Evolutionary conservation across 1,140 invertebrate genomes (phyloP), one percentile per base, ranked within the genome.

Genomic region (Subanguina moxae): DNA sequence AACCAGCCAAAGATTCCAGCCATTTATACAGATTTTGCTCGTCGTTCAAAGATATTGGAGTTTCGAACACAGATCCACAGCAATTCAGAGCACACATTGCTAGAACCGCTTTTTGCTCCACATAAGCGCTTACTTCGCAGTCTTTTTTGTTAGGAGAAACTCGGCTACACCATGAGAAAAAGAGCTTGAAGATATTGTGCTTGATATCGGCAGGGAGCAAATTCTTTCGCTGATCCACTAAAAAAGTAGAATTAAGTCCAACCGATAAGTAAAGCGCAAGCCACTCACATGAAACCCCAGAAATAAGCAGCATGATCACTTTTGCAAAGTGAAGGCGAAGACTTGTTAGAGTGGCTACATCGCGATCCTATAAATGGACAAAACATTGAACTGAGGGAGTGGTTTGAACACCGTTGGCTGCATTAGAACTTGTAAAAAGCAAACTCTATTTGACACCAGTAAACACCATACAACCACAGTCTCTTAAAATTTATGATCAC

Each of bases 51-150:
- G 25, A 28, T 38, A 89, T 89, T 62, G 88, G 86, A 0, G 89
- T 87, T 79, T 94, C 91, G 83, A 97, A 97, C 75, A 92, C 91
- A 0, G 92, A 89, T 0, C 95, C 95, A 84, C 93, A 96, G 80
- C 92, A 95, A 0, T 97, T 86, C 1, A 97, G 85, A 30, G 91
- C 90, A 68, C 91, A 92, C 90, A 97, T 94, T 5, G 94, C 93
- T 45, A 84, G 89, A 0, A 89, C 83, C 23, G 89, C 87, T 11
- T 87, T 85, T 73, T 89, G 84, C 78, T 90, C 88, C 43, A 89
- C 84, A 68, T 89, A 87, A 13, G 85, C 83, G 65, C 85, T 84
- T 1, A 80, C 76, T 65, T 85, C 84, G 59, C 81, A 80, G 9
- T 64, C 69, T 25, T 64, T 45, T 42, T 64, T 78, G 88, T 85